Evolutionary conservation across 2,888 invertebrate species (phyloP).

Genomic region (Tetanocera ferruginea): DNA sequence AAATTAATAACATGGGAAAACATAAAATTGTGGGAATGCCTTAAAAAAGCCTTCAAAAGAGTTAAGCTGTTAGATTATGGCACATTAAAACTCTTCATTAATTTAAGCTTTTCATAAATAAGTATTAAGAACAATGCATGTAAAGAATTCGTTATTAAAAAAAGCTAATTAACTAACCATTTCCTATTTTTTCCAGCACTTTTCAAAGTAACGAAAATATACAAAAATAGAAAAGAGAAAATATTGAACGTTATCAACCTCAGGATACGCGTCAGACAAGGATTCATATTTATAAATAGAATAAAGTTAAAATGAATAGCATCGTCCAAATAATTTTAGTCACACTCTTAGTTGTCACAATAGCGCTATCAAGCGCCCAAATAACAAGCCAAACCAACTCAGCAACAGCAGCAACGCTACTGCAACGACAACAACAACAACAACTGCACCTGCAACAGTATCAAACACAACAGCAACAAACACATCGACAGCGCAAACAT

Average conservation of each 20-base stretch:
- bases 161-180: too few species aligned
- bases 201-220: too few species aligned
- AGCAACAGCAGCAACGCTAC: conserved; percentile 37
- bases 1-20: too few species aligned
- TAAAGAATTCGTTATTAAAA: too few species aligned
- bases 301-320: conserved; percentile 23
- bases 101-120: too few species aligned
- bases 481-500: conserved; percentile 46
- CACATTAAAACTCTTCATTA: too few species aligned
- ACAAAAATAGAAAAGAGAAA: too few species aligned
- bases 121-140: too few species aligned
- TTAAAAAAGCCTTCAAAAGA: too few species aligned
- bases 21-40: too few species aligned
- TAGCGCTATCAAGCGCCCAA: conserved; percentile 6
- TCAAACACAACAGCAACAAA: conserved; percentile 35
- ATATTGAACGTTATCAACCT: background rate
- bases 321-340: conserved; percentile 15
- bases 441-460: conserved; percentile 35
- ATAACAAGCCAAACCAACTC: background rate
- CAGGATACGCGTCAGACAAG: background rate
- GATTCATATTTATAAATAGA: background rate
- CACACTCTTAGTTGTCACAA: conserved; percentile 29
- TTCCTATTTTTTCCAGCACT: background rate
- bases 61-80: too few species aligned
- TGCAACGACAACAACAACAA: conserved; percentile 37